Conservation (phyloP, 2,888 invertebrate species). For the Anorthoa munda region DNA sequence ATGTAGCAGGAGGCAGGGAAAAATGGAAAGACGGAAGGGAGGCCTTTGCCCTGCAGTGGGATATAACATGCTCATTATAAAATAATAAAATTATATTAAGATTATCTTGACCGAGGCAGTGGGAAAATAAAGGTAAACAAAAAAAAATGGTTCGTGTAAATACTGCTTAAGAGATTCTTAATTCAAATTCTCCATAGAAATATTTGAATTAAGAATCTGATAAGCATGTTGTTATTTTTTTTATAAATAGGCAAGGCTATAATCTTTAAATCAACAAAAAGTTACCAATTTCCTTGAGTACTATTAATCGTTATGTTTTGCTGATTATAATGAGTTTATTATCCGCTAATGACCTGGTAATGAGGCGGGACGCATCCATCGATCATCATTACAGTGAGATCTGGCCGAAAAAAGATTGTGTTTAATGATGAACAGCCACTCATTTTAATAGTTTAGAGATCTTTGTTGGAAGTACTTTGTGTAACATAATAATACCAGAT, state of each 20-base stretch:
- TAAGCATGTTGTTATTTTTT: no score
- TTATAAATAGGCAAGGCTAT: not conserved
- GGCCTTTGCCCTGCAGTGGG: no score
- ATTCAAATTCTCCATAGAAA: no score
- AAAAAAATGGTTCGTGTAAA: no score
- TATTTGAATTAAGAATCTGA: no score
- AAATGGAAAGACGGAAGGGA: no score
- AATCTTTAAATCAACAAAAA: constrained; percentile 36
- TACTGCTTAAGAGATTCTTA: no score
- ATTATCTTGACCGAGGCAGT: no score
- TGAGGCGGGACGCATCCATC: constrained; percentile 27
- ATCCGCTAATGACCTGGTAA: constrained; percentile 35
- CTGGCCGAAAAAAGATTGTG: constrained; percentile 8
- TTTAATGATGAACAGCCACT: constrained; percentile 1
- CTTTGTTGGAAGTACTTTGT: not conserved
- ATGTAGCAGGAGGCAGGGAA: no score
- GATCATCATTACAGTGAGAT: constrained; percentile 10
- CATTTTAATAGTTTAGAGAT: constrained; percentile 1
- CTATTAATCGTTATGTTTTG: constrained; percentile 36
- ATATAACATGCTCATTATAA: no score
- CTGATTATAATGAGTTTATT: constrained; percentile 35
- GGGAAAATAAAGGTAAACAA: no score
- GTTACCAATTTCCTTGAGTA: constrained; percentile 20
- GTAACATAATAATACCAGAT: not conserved
- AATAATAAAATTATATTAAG: no score